Conservation (phyloP, 2,888 invertebrate genomes). For the Copidosoma aretas region DNA sequence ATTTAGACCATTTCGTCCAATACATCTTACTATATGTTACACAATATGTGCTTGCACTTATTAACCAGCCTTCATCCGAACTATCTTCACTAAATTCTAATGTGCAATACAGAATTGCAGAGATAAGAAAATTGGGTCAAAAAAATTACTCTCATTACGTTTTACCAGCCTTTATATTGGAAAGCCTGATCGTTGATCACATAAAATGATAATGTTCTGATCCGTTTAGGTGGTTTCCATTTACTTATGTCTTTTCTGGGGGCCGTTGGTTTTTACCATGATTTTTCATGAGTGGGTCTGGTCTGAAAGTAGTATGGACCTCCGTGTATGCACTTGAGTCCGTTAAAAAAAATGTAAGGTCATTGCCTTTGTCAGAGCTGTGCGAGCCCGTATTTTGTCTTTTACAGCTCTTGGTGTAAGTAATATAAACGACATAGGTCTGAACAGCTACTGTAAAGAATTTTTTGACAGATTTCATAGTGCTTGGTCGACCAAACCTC, state of each 20-base stretch:
- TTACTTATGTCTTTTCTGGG: background rate
- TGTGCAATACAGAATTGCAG: constrained; percentile 7
- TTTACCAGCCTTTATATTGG: constrained; percentile 43
- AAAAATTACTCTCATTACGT: constrained; percentile 42
- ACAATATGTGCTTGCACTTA: background rate
- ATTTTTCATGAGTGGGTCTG: background rate
- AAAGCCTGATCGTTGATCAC: constrained; percentile 45
- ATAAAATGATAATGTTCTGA: constrained; percentile 27
- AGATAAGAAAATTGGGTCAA: constrained; percentile 29
- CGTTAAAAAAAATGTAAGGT: background rate
- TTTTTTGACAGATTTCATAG: background rate
- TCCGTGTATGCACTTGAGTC: background rate
- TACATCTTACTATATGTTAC: background rate
- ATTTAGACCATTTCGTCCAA: background rate
- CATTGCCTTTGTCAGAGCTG: background rate
- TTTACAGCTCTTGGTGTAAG: background rate
- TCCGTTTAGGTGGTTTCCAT: constrained; percentile 14
- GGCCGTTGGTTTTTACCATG: background rate
- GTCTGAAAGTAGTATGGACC: background rate
- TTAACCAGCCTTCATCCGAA: background rate
- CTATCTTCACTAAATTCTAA: background rate
- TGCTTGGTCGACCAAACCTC: background rate
- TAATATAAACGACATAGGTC: too few species aligned
- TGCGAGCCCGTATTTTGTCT: background rate
- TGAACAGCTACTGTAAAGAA: background rate